Base-by-base conservation (phyloP, 2,888 invertebrate genomes). In the Ophion slaviceki region DNA sequence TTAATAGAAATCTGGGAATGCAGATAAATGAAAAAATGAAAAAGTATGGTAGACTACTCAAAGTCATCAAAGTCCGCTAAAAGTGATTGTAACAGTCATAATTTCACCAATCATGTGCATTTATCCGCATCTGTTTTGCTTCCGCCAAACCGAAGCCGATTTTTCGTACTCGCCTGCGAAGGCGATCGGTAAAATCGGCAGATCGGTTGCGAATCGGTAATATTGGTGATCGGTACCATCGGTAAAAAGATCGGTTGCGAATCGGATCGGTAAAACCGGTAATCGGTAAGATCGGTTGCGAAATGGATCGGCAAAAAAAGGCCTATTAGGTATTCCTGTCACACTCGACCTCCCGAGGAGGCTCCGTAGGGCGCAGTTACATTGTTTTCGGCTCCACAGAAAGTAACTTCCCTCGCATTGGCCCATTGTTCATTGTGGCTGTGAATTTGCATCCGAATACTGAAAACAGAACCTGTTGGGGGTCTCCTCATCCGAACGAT, bases 361-460 rank as follows among this genome's bases (percentile, higher is more conserved):
- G 24, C 36, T 4, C 36, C 47, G 24, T 17, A 53, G 53, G 61
- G 61, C 7, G 8, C 11, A 17, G 17, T n/a, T 61, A 61, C 61
- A 20, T 61, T 53, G 53, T 53, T 53, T 53, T 53, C 53, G 53
- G 17, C 53, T 53, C 5, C 14, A 17, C 17, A 17, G 53, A 53
- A 53, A 53, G 14, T 53, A 17, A 14, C 14, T 14, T 53, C 2
- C 61, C 61, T 64, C 28, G 28, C 14, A 14, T 17, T 17, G 62
- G 24, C 7, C 66, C 40, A 80, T 77, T 80, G 84, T 85, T 89
- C 88, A 88, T 88, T 88, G 87, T 70, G 86, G 84, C 77, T 76
- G 78, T 67, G 88, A 88, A 92, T 92, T 92, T 91, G 92, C 92
- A 91, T 92, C 88, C 89, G 83, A 81, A 88, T 86, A 76, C 86